A percentile compares a stretch with the other conserved stretches of the same genome.
phyloP scores from a whole-genome alignment of 1,140 invertebrate genomes.

The Drosophila azteca region DNA sequence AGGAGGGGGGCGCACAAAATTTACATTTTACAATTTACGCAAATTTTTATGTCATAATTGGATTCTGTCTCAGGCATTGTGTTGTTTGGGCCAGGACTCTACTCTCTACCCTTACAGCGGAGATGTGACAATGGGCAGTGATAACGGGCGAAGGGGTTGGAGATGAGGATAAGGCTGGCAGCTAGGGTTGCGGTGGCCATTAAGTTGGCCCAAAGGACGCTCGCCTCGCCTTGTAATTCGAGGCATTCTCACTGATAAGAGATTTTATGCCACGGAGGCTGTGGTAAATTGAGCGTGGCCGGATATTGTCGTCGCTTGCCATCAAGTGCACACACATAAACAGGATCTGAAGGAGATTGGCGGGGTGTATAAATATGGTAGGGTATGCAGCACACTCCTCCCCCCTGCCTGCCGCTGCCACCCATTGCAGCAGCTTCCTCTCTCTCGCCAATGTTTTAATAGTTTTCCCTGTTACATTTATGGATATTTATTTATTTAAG shows the following conservation, averaged over 20 bases:
- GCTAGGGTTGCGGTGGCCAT: conserved; percentile 54
- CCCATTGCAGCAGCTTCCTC: no score
- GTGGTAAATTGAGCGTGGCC: conserved; percentile 67
- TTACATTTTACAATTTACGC: conserved; percentile 82
- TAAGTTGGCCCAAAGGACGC: conserved; percentile 51
- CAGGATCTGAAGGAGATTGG: not conserved
- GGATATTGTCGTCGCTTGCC: conserved; percentile 59
- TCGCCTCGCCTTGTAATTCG: conserved; percentile 50
- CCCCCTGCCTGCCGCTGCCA: no score
- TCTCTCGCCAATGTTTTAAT: not conserved
- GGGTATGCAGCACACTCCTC: no score
- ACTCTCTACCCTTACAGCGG: not conserved
- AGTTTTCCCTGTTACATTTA: no score
- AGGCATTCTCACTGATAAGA: conserved; percentile 69
- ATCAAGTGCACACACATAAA: conserved; percentile 23
- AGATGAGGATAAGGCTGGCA: conserved; percentile 5
- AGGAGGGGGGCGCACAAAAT: conserved; percentile 50
- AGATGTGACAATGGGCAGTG: conserved; percentile 75
- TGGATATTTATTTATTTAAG: not conserved
- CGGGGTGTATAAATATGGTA: not conserved
- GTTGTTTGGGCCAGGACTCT: conserved; percentile 1
- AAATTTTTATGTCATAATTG: conserved; percentile 82
- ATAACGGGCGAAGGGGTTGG: conserved; percentile 39
- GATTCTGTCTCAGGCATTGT: conserved; percentile 57
- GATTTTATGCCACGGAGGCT: conserved; percentile 55